Base-by-base conservation (phyloP, 1,140 invertebrate species). In the Lucilia sericata region DNA sequence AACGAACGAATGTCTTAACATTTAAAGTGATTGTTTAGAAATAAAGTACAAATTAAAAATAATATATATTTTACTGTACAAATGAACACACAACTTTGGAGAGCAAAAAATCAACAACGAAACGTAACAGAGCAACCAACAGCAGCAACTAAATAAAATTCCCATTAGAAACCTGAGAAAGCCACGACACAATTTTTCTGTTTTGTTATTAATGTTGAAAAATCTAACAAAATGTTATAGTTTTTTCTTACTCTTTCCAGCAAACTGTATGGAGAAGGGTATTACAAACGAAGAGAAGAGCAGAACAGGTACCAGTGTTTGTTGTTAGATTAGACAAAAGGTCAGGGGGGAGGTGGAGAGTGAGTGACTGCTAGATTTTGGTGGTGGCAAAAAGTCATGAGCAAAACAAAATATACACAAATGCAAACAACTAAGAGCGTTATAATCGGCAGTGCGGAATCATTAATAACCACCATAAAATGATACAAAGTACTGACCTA, bases 111-210 rank as follows among this genome's bases (percentile, higher is more conserved):
- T 60, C 55, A 7, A 14, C 55, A 60, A 14, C 14, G 5, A n/a
- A n/a, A 60, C 55, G 55, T 60, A 60, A n/a, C 14, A n/a, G 7
- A n/a, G n/a, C 14, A 17, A 60, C 14, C n/a, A 70, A 70, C 19
- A 70, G 25, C 12, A 21, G 65, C n/a, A 70, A 70, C 65, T 70
- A 70, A 60, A 60, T 5, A n/a, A 30, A 30, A 30, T 30, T 30
- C 14, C 14, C 14, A 60, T 17, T 60, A 60, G 55, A 60, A 60
- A n/a, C 55, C 14, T 60, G 76, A 80, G 76, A 80, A 80, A 80
- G 76, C 76, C 76, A 80, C 76, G 76, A 80, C 76, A 80, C 76
- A 80, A 80, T 19, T 80, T 80, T 80, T 42, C 25, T 30, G 25
- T 42, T 42, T 42, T 42, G 42, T 42, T 42, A 42, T 42, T 42